Evolutionary conservation across 2,113 vertebrate species (phyloP).

Genomic region (Pterocles gutturalis): DNA sequence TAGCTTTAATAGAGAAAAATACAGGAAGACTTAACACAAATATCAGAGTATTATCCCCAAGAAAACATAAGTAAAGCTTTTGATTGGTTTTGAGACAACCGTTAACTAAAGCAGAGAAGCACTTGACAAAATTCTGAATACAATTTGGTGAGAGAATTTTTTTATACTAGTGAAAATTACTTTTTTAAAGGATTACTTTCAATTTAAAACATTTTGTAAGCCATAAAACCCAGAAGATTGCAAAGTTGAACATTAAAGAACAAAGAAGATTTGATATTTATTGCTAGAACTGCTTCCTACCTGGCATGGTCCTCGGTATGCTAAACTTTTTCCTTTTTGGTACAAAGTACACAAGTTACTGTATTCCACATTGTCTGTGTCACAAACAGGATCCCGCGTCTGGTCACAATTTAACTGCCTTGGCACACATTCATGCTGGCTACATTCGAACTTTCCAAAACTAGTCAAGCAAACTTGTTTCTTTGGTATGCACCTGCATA

Average conservation of each 20-base stretch:
- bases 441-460: slow-evolving; percentile 84
- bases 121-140: background rate
- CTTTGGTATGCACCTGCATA: slow-evolving; percentile 87
- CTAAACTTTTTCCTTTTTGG: slow-evolving; percentile 89
- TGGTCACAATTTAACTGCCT: slow-evolving; percentile 86
- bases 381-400: slow-evolving; percentile 89
- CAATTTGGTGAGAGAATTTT: background rate
- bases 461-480: slow-evolving; percentile 91
- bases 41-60: background rate
- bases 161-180: background rate
- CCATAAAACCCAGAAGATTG: background rate
- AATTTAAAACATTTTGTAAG: background rate
- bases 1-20: background rate
- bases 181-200: background rate
- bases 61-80: background rate
- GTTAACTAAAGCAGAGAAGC: background rate
- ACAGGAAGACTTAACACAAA: background rate
- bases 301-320: slow-evolving; percentile 94
- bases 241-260: background rate
- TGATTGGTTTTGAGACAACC: background rate
- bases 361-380: slow-evolving; percentile 89
- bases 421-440: slow-evolving; percentile 89
- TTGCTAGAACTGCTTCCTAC: slow-evolving; percentile 72
- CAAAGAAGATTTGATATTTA: background rate
- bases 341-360: slow-evolving; percentile 87